phyloP scores from a whole-genome alignment of 1,140 invertebrate genomes.

The Triops cancriformis region DNA sequence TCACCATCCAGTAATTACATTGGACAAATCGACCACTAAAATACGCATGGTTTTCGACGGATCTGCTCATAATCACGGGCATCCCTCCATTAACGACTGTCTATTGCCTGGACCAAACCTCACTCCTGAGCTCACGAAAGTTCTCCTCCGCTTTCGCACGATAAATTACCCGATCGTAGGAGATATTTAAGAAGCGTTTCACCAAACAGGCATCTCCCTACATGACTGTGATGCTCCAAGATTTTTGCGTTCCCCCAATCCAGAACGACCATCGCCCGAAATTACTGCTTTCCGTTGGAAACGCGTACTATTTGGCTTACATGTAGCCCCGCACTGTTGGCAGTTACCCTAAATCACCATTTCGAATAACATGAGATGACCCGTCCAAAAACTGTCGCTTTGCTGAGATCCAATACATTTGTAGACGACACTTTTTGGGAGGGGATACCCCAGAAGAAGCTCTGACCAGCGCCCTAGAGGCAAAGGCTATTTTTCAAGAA shows the following conservation, averaged over 20 bases:
- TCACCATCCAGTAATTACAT: not conserved
- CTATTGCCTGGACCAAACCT: slow-evolving; percentile 15
- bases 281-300: not conserved
- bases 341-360: not conserved
- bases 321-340: not conserved
- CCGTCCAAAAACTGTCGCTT: not conserved
- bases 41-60: no score
- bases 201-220: not conserved
- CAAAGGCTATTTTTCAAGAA: not conserved
- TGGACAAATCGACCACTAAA: not conserved
- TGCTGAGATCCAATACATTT: not conserved
- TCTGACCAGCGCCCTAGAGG: not conserved
- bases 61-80: no score
- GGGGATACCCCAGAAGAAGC: not conserved
- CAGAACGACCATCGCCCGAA: slow-evolving; percentile 16
- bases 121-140: not conserved
- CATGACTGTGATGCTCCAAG: not conserved
- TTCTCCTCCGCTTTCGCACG: not conserved
- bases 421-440: not conserved
- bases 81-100: no score
- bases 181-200: no score
- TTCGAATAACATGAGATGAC: not conserved
- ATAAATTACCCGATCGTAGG: no score
- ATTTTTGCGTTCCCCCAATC: no score
- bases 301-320: not conserved